Percentiles rank a stretch among this genome's conserved stretches.
phyloP scores from a whole-genome alignment of 2,797 vertebrate species.

The Dryobates pubescens region DNA sequence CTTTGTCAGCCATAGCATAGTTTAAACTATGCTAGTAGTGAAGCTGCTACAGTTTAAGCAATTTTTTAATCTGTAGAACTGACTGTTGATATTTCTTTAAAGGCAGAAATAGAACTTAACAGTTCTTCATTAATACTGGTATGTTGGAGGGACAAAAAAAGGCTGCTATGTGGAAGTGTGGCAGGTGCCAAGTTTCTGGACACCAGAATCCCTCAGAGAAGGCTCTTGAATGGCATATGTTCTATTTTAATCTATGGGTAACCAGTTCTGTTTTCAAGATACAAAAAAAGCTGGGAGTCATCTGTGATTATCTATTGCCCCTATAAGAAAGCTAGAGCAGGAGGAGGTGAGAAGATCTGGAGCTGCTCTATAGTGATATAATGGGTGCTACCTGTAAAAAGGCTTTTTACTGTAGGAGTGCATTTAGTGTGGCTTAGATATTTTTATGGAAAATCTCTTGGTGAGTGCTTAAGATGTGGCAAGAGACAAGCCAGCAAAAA shows the following conservation, averaged over 20 bases:
- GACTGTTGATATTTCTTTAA: background rate
- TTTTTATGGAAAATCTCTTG: background rate
- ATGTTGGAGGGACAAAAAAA: background rate
- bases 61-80: background rate
- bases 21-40: background rate
- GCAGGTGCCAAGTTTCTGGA: background rate
- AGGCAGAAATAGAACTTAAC: background rate
- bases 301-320: background rate
- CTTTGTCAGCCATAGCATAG: background rate
- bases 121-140: background rate
- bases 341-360: background rate
- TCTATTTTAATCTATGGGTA: background rate
- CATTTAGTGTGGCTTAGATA: background rate
- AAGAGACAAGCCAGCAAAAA: background rate
- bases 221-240: fast-evolving
- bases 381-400: background rate
- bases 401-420: background rate
- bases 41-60: background rate
- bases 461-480: background rate
- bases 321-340: background rate
- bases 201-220: background rate
- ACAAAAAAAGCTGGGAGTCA: background rate
- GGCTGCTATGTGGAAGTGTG: background rate
- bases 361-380: fast-evolving
- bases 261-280: background rate